These are phyloP conservation scores for Apteryx mantelli DNA, from an alignment of 2,113 vertebrate species.

Conservation along the genomic window DNA sequence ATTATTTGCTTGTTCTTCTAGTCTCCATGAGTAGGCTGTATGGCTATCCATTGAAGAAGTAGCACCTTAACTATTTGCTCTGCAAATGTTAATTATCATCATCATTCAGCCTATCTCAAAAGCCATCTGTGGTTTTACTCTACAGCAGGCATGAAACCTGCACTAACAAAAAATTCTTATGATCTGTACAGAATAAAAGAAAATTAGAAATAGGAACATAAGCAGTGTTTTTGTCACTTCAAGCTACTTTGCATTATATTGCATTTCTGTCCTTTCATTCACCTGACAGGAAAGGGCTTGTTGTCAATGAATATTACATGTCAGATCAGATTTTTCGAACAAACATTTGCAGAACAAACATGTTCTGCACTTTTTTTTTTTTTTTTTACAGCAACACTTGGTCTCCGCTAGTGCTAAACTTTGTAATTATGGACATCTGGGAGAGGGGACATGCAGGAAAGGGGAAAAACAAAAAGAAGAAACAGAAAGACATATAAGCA, in stretches of 20 bases:
- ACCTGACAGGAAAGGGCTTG: constrained; percentile 20
- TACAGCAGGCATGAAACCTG: background rate
- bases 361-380: background rate
- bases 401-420: background rate
- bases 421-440: constrained; percentile 12
- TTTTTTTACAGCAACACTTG: background rate
- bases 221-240: background rate
- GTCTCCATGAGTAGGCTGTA: background rate
- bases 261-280: background rate
- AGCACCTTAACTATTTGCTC: background rate
- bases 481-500: background rate
- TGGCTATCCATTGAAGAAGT: background rate
- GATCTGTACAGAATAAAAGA: background rate
- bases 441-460: background rate
- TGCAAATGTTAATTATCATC: background rate
- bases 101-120: background rate
- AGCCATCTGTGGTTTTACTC: background rate
- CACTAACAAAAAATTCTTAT: background rate
- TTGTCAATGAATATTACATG: background rate
- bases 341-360: constrained; percentile 12
- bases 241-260: background rate
- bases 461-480: background rate
- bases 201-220: background rate
- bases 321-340: background rate
- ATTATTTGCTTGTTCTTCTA: background rate